These are phyloP conservation scores for Amphilophus citrinellus DNA, from an alignment of 2,113 vertebrate species.

Conservation along the genomic window DNA sequence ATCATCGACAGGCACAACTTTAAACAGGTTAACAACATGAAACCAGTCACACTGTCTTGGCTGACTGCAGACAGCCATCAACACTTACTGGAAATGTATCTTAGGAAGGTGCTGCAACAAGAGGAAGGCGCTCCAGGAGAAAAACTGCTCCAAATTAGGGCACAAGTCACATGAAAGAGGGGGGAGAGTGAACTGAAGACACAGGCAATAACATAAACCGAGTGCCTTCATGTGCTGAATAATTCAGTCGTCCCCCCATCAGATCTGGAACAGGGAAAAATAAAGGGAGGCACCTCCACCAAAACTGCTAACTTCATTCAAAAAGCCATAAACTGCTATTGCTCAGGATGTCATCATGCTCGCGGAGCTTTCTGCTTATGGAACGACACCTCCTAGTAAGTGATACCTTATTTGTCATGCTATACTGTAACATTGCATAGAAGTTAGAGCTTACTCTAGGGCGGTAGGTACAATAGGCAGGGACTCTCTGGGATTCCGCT, in stretches of 20 bases:
- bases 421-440: conserved; percentile 83
- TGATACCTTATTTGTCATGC: conserved; percentile 77
- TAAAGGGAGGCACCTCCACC: conserved; percentile 44
- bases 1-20: conserved; percentile 62
- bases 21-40: conserved; percentile 49
- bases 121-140: conserved; percentile 35
- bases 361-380: conserved; percentile 30
- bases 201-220: conserved; percentile 31
- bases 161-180: conserved; percentile 23
- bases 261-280: conserved; percentile 53
- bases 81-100: conserved; percentile 15
- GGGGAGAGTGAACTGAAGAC: conserved; percentile 49
- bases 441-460: conserved; percentile 76
- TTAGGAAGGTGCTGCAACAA: conserved; percentile 21
- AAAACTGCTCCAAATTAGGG: conserved; percentile 37
- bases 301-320: conserved; percentile 26
- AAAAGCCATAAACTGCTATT: conserved; percentile 34
- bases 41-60: conserved; percentile 12
- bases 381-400: conserved; percentile 34
- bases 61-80: not conserved
- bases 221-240: conserved; percentile 62
- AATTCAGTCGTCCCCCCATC: conserved; percentile 53
- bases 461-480: conserved; percentile 30
- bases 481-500: conserved; percentile 48
- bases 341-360: conserved; percentile 66